phyloP scores from a whole-genome alignment of 2,113 vertebrate genomes.

The Sciurus niger region DNA sequence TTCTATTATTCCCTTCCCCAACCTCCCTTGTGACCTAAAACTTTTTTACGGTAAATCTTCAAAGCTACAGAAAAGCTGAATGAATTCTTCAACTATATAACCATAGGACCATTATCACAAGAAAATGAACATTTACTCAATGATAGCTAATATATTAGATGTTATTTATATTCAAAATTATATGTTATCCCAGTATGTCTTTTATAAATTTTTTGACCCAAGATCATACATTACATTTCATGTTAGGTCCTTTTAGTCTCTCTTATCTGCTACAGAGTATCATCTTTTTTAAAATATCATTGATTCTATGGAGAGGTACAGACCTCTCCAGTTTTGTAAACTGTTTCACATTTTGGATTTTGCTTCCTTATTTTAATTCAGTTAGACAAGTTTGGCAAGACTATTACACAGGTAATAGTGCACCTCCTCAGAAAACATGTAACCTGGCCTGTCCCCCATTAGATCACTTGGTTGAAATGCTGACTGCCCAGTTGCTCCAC shows the following conservation, averaged over 20 bases:
- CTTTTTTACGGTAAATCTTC: slow-evolving; percentile 5
- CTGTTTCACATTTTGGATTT: background rate
- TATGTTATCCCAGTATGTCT: background rate
- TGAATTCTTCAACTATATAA: background rate
- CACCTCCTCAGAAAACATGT: background rate
- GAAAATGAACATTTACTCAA: background rate
- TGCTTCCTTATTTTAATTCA: background rate
- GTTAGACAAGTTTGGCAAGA: background rate
- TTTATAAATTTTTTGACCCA: background rate
- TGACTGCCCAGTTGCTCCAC: background rate
- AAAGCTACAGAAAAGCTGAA: background rate
- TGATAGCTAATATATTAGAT: background rate
- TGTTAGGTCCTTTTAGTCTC: background rate
- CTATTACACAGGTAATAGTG: background rate
- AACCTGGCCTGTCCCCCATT: background rate
- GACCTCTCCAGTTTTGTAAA: background rate
- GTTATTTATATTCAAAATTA: background rate
- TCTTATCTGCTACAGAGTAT: background rate
- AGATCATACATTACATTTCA: background rate
- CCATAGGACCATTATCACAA: background rate
- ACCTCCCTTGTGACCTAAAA: background rate
- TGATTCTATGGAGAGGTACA: background rate
- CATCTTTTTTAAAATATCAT: background rate
- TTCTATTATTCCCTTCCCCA: no score
- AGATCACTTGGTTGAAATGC: background rate